Conservation (phyloP, 2,797 vertebrate species). For the Tenualosa thibaudeaui region DNA sequence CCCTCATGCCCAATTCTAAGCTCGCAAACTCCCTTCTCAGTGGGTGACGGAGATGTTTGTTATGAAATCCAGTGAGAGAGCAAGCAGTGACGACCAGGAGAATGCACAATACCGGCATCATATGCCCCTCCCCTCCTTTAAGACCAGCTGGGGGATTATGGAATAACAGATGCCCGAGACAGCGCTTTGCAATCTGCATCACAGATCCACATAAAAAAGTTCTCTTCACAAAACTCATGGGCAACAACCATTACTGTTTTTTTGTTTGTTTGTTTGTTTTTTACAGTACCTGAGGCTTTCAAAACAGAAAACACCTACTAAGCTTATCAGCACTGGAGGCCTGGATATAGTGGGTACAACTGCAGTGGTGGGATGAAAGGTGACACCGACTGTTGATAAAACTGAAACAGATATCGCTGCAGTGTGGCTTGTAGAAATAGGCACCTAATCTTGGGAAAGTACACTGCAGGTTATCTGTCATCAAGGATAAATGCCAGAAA, state of each 20-base stretch:
- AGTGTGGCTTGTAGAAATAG: not conserved
- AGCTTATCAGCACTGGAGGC: not conserved
- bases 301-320: not conserved
- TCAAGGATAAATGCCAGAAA: not conserved
- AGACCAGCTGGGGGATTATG: constrained; percentile 15
- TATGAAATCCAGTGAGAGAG: not conserved
- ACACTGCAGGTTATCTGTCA: not conserved
- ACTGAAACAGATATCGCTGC: not conserved
- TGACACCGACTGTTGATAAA: constrained; percentile 8
- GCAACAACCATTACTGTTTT: not conserved
- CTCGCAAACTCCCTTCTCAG: not conserved
- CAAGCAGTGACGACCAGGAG: not conserved
- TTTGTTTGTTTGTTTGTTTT: not conserved
- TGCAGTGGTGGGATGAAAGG: not conserved
- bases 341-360: not conserved
- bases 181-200: not conserved
- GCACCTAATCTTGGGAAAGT: not conserved
- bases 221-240: not conserved
- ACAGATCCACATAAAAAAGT: not conserved
- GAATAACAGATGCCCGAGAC: constrained; percentile 4
- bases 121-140: not conserved
- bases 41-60: not conserved
- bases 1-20: not conserved
- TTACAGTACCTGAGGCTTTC: not conserved
- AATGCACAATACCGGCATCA: not conserved